phyloP scores from a whole-genome alignment of 2,888 invertebrate species.

The Pegoplata infirma region DNA sequence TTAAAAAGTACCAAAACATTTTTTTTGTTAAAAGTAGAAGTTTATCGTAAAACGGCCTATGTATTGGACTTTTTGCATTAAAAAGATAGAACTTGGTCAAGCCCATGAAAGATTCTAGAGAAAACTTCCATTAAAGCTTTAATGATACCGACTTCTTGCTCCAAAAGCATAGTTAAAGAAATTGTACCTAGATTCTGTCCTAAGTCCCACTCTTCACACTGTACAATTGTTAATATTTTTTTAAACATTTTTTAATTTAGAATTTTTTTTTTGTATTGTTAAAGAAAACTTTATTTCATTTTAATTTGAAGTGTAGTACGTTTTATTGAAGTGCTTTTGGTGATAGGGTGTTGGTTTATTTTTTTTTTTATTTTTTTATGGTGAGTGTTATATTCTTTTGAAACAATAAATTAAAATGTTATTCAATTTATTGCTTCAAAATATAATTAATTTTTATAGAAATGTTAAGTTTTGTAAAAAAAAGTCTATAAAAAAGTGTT shows the following conservation, averaged over 20 bases:
- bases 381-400: constrained; percentile 31
- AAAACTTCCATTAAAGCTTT: too few relatives aligned
- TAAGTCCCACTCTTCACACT: too few relatives aligned
- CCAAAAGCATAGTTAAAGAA: too few relatives aligned
- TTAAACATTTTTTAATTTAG: neutral
- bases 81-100: too few relatives aligned
- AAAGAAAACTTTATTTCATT: constrained; percentile 56
- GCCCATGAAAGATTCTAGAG: too few relatives aligned
- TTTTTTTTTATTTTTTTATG: constrained; percentile 9
- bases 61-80: too few relatives aligned
- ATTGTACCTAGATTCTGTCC: too few relatives aligned
- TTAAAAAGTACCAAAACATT: too few relatives aligned
- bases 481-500: constrained; percentile 10
- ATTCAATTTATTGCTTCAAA: constrained; percentile 66
- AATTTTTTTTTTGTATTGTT: constrained; percentile 9
- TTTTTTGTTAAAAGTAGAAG: too few relatives aligned
- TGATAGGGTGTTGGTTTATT: constrained; percentile 50
- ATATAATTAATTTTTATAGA: constrained; percentile 7
- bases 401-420: constrained; percentile 42
- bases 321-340: constrained; percentile 63
- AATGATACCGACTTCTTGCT: too few relatives aligned
- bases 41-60: too few relatives aligned
- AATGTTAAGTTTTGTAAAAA: constrained; percentile 14
- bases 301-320: constrained; percentile 62
- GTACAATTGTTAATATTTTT: too few relatives aligned